A percentile compares a stretch with the other conserved stretches of the same genome.
phyloP scores from a whole-genome alignment of 1,140 invertebrate species.

The Pachyrhynchus sulphureomaculatus region DNA sequence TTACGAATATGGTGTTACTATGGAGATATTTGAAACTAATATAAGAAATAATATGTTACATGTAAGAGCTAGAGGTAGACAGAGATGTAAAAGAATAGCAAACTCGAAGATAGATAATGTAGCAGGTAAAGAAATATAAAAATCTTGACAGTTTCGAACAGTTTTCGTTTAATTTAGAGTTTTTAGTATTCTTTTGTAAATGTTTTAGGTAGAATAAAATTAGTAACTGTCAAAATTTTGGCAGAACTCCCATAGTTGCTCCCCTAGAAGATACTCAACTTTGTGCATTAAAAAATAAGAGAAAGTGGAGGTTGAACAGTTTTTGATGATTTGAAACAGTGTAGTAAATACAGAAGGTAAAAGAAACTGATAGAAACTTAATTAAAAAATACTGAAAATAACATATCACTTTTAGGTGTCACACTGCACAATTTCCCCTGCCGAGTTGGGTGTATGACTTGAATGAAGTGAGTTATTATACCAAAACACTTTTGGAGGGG shows the following conservation, averaged over 20 bases:
- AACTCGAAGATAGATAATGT: conserved; percentile 35
- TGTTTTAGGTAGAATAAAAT: conserved; percentile 33
- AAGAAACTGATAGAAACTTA: background rate
- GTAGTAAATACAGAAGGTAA: conserved; percentile 41
- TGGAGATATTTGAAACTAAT: conserved; percentile 49
- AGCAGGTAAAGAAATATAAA: conserved; percentile 12
- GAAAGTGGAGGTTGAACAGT: conserved; percentile 28
- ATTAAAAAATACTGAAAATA: too few relatives aligned
- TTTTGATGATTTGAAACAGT: conserved; percentile 35
- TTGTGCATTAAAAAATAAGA: conserved; percentile 36
- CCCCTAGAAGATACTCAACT: conserved; percentile 45
- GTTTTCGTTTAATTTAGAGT: background rate
- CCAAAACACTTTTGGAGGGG: conserved; percentile 36
- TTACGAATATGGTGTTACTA: conserved; percentile 46
- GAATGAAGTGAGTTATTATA: conserved; percentile 46
- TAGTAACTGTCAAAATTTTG: conserved; percentile 43
- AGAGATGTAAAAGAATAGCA: conserved; percentile 45
- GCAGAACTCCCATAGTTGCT: conserved; percentile 39
- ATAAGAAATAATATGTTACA: conserved; percentile 36
- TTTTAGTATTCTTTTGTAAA: background rate
- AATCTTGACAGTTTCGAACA: background rate
- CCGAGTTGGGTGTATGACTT: conserved; percentile 46
- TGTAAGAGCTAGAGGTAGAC: conserved; percentile 48
- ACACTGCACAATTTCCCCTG: conserved; percentile 42
- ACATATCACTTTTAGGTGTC: conserved; percentile 34